These are phyloP conservation scores for Agapornis canus DNA, from an alignment of 2,797 vertebrate genomes.

Conservation along the genomic window DNA sequence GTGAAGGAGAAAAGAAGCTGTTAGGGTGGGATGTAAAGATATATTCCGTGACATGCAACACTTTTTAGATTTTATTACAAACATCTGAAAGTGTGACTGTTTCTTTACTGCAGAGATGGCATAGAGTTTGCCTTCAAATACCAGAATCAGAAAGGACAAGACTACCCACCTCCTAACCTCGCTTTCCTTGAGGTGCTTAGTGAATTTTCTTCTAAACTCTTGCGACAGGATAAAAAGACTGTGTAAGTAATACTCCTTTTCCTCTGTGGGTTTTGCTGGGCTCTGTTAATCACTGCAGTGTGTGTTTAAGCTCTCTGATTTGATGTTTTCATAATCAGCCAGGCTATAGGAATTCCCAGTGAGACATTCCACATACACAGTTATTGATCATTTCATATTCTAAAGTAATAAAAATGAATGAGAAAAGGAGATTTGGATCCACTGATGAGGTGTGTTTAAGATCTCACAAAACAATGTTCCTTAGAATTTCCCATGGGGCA, in stretches of 20 bases:
- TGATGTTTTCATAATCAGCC: background rate
- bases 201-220: slow-evolving; percentile 97
- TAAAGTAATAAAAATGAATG: background rate
- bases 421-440: background rate
- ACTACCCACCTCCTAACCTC: slow-evolving; percentile 94
- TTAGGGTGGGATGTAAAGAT: background rate
- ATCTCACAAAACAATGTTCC: background rate
- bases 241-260: slow-evolving; percentile 85
- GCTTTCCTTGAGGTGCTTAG: slow-evolving; percentile 97
- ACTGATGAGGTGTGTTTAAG: background rate
- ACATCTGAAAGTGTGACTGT: background rate
- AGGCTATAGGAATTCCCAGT: background rate
- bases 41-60: background rate
- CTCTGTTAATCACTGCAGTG: background rate
- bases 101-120: slow-evolving; percentile 85
- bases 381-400: background rate
- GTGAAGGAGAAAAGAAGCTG: background rate
- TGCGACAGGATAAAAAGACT: slow-evolving; percentile 99
- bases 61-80: background rate
- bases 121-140: slow-evolving; percentile 99
- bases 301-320: background rate
- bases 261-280: background rate
- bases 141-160: slow-evolving; percentile 94
- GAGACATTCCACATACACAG: background rate
- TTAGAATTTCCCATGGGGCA: background rate